phyloP scores from a whole-genome alignment of 2,113 vertebrate genomes.

The Pluvialis apricaria region DNA sequence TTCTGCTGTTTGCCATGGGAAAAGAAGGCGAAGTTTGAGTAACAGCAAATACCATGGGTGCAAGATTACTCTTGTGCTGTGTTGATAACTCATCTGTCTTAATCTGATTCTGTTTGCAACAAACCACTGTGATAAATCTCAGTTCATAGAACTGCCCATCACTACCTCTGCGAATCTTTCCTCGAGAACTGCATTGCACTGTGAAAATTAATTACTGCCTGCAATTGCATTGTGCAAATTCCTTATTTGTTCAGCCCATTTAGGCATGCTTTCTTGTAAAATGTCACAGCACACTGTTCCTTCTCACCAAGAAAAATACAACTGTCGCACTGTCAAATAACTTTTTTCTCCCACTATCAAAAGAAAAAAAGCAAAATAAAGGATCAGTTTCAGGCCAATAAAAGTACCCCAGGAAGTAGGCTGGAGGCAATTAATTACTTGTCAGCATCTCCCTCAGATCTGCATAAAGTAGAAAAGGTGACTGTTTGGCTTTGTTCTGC shows the following conservation, averaged over 20 bases:
- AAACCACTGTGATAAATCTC: not conserved
- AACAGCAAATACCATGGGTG: not conserved
- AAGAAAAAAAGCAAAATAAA: slow-evolving; percentile 38
- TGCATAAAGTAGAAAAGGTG: slow-evolving; percentile 39
- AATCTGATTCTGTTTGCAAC: not conserved
- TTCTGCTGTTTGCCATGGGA: not conserved
- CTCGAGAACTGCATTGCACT: not conserved
- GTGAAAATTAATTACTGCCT: slow-evolving; percentile 44
- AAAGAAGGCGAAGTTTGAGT: not conserved
- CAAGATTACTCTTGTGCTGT: not conserved
- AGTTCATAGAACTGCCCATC: not conserved
- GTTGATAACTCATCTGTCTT: not conserved
- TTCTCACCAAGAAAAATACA: slow-evolving; percentile 34
- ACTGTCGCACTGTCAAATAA: slow-evolving; percentile 12
- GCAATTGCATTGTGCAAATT: slow-evolving; percentile 1
- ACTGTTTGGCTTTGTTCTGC: slow-evolving; percentile 17
- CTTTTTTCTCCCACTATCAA: not conserved
- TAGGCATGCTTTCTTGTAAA: not conserved
- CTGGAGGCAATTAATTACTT: slow-evolving; percentile 47
- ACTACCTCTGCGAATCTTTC: not conserved
- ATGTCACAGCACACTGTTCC: slow-evolving; percentile 14
- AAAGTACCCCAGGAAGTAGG: slow-evolving; percentile 9
- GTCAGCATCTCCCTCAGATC: not conserved
- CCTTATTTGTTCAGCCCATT: slow-evolving; percentile 6
- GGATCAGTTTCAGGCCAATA: slow-evolving; percentile 28